These are phyloP conservation scores for Eleutherodactylus coqui DNA, from an alignment of 2,797 vertebrate genomes.

Conservation along the genomic window DNA sequence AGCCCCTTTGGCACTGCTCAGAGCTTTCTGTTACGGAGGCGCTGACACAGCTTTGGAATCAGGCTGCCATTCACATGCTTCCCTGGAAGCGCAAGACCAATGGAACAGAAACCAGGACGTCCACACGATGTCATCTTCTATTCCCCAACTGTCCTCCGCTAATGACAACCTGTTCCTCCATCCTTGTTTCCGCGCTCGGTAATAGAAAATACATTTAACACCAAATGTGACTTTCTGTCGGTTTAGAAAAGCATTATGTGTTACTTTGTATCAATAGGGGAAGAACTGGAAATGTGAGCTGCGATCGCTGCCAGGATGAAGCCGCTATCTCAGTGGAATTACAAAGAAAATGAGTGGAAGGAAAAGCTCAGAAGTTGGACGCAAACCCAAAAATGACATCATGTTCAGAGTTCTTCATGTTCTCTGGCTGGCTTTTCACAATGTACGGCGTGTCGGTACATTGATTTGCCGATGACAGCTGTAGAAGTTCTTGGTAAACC, in stretches of 20 bases:
- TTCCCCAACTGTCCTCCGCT: background rate
- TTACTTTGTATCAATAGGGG: background rate
- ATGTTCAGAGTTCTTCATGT: background rate
- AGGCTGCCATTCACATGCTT: background rate
- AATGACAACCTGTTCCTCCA: conserved; percentile 1
- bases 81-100: background rate
- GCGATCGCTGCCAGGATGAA: background rate
- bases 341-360: background rate
- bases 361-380: background rate
- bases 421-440: background rate
- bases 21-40: no score
- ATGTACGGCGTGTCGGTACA: background rate
- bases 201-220: background rate
- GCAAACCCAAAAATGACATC: background rate
- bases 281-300: background rate
- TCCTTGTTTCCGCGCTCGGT: background rate
- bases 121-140: background rate
- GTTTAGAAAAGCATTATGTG: background rate
- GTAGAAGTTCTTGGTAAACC: background rate
- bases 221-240: background rate
- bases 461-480: background rate
- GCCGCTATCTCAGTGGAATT: background rate
- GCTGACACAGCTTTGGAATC: background rate
- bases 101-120: background rate
- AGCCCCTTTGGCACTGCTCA: background rate